Conservation (phyloP, 2,113 vertebrate genomes). For the Oreocharis arfaki region DNA sequence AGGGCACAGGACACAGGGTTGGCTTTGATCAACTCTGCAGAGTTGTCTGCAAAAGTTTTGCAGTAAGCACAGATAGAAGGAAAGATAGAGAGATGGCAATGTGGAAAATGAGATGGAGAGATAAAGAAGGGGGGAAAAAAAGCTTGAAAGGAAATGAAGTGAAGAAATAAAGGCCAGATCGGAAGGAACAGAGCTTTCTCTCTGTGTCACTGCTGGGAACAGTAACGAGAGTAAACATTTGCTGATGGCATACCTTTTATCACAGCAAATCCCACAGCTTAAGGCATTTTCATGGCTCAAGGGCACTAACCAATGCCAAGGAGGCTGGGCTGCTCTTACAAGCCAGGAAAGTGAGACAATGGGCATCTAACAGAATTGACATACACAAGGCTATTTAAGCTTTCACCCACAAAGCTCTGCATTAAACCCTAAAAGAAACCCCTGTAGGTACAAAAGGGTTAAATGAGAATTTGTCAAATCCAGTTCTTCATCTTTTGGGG, state of each 20-base stretch:
- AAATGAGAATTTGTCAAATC: not conserved
- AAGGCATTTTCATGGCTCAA: conserved; percentile 13
- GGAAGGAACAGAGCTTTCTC: not conserved
- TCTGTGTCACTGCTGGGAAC: not conserved
- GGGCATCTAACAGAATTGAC: not conserved
- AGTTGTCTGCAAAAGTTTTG: not conserved
- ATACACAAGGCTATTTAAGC: not conserved
- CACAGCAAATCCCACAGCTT: conserved; percentile 12
- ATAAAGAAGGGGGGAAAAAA: accelerated
- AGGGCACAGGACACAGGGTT: accelerated
- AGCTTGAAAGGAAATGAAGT: not conserved
- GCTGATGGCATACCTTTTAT: conserved; percentile 33
- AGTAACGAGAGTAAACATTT: conserved; percentile 36
- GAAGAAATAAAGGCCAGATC: not conserved
- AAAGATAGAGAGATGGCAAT: not conserved
- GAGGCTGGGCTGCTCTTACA: not conserved
- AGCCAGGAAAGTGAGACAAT: conserved; percentile 19
- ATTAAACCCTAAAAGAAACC: not conserved
- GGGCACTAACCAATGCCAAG: conserved; percentile 11
- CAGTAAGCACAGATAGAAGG: not conserved
- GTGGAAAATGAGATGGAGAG: not conserved
- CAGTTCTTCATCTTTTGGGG: not conserved
- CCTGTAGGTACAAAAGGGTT: not conserved
- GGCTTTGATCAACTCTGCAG: not conserved
- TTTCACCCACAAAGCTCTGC: not conserved